Evolutionary conservation across 2,888 invertebrate genomes (phyloP).

Genomic region (Hecatera dysodea): DNA sequence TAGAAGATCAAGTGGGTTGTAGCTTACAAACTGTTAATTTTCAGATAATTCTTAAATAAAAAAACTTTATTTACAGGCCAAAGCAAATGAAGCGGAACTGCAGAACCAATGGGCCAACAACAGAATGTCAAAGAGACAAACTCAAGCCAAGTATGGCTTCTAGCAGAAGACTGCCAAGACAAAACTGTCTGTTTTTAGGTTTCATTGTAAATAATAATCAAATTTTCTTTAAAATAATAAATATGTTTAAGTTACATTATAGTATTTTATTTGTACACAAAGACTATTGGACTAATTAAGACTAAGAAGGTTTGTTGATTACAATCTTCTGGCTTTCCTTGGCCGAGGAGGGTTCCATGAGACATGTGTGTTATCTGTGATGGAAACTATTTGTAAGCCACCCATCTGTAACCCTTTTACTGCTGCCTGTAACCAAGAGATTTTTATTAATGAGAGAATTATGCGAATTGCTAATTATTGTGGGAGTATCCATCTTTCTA

Average conservation of each 20-base stretch:
- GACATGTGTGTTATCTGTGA: slow-evolving; percentile 97
- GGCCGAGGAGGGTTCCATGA: slow-evolving; percentile 96
- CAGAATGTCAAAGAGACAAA: slow-evolving; percentile 95
- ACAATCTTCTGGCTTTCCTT: slow-evolving; percentile 96
- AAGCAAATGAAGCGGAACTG: slow-evolving; percentile 97
- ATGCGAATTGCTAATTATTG: no score
- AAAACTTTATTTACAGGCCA: slow-evolving; percentile 92
- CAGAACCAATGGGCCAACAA: slow-evolving; percentile 98
- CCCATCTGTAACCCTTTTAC: slow-evolving; percentile 98
- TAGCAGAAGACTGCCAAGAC: slow-evolving; percentile 78
- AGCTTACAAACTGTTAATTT: not conserved
- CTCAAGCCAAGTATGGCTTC: slow-evolving; percentile 99
- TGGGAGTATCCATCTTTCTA: no score
- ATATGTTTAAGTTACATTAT: slow-evolving; percentile 31
- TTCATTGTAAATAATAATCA: slow-evolving; percentile 42
- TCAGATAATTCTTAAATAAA: not conserved
- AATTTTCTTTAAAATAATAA: slow-evolving; percentile 45
- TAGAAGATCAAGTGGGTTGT: not conserved
- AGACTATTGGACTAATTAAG: slow-evolving; percentile 53
- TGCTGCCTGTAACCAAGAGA: slow-evolving; percentile 92
- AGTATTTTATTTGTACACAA: slow-evolving; percentile 61
- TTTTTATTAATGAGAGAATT: slow-evolving; percentile 1
- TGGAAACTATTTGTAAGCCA: slow-evolving; percentile 96
- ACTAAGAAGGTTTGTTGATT: slow-evolving; percentile 75
- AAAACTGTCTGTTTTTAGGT: not conserved